A percentile compares a stretch with the other conserved stretches of the same genome.
Conservation (phyloP, 2,888 invertebrate genomes). For the Deroplatys truncata region DNA sequence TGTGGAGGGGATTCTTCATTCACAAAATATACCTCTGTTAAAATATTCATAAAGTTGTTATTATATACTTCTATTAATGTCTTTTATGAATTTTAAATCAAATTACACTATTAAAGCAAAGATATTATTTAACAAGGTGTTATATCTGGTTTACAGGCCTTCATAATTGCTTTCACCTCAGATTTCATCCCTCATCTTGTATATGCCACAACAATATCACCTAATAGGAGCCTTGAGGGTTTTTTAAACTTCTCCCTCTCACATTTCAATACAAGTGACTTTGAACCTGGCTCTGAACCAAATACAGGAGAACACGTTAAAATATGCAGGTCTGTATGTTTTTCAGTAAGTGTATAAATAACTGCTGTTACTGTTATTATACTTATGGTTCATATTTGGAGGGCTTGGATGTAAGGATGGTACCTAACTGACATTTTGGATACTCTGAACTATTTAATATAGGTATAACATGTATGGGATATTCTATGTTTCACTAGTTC, state of each 20-base stretch:
- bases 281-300: slow-evolving; percentile 48
- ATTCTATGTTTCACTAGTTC: too few relatives aligned
- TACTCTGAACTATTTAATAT: too few relatives aligned
- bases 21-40: too few relatives aligned
- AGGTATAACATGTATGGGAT: too few relatives aligned
- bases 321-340: slow-evolving; percentile 56
- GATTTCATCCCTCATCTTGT: slow-evolving; percentile 91
- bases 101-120: too few relatives aligned
- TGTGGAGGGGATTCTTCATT: too few relatives aligned
- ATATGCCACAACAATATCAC: slow-evolving; percentile 60
- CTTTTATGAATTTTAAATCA: too few relatives aligned
- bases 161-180: slow-evolving; percentile 96
- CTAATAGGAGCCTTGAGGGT: slow-evolving; percentile 60
- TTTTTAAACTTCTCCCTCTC: slow-evolving; percentile 78
- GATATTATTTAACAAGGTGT: background rate
- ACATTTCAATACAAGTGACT: slow-evolving; percentile 64
- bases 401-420: too few relatives aligned
- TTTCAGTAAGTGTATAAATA: background rate
- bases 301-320: slow-evolving; percentile 48
- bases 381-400: too few relatives aligned
- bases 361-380: background rate
- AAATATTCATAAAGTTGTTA: too few relatives aligned
- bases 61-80: too few relatives aligned
- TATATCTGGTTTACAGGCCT: slow-evolving; percentile 59
- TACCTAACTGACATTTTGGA: too few relatives aligned